Conservation (phyloP, 2,113 vertebrate species). For the Oxygymnocypris stewartii region DNA sequence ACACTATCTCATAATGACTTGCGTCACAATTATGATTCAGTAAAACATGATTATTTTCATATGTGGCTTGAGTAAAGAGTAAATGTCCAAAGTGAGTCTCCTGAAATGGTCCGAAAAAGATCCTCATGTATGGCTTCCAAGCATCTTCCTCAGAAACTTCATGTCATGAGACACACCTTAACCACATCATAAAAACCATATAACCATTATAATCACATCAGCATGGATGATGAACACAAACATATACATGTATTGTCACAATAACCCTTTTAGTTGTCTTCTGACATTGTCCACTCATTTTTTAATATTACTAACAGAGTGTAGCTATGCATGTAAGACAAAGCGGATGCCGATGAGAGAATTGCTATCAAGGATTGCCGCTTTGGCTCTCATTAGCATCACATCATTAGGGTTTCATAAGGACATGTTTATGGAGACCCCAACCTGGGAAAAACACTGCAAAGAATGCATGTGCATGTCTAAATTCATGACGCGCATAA, state of each 20-base stretch:
- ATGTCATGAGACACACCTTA: neutral
- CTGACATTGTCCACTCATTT: neutral
- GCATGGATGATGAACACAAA: neutral
- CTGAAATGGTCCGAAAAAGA: neutral
- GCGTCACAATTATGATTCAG: neutral
- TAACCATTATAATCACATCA: too few relatives aligned
- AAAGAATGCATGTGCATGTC: neutral
- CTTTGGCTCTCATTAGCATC: neutral
- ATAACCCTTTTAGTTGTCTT: neutral
- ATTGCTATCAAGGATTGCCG: neutral
- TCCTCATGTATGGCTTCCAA: constrained; percentile 12
- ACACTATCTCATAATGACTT: neutral
- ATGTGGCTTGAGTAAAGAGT: neutral
- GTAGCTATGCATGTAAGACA: neutral
- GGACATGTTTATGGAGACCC: neutral
- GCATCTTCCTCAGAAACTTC: constrained; percentile 5
- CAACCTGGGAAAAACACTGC: too few relatives aligned
- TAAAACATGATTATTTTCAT: neutral
- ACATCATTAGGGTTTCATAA: constrained; percentile 18
- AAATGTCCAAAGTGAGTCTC: neutral
- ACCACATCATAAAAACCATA: neutral
- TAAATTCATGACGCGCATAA: neutral
- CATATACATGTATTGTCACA: neutral
- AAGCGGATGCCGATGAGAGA: neutral
- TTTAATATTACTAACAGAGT: neutral